Conservation (phyloP, 2,113 vertebrate genomes). For the Oncorhynchus kisutch region DNA sequence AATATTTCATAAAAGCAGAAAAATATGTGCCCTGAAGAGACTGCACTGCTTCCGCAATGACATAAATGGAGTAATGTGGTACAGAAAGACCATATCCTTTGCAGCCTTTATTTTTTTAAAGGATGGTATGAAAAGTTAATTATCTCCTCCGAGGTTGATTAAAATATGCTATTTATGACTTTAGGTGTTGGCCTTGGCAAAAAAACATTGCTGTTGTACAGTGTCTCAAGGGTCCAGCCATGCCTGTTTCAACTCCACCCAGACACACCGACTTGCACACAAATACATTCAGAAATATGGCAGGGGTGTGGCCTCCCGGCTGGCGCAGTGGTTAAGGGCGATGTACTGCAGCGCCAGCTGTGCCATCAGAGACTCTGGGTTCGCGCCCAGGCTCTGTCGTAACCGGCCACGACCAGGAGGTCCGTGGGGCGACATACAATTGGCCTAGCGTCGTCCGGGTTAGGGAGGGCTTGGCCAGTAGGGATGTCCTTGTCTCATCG, state of each 20-base stretch:
- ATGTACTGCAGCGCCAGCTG: no score
- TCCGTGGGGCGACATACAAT: no score
- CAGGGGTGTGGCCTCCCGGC: no score
- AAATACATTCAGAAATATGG: no score
- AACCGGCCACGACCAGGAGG: no score
- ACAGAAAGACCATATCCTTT: background rate
- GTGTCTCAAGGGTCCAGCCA: background rate
- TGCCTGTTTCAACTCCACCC: background rate
- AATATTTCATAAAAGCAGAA: no score
- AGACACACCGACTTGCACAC: background rate
- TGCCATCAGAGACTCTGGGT: no score
- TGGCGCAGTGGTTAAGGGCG: no score
- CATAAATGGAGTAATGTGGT: background rate
- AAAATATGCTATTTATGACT: background rate
- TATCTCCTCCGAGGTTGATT: background rate
- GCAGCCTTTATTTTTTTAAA: background rate
- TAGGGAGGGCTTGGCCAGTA: no score
- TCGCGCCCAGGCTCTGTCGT: no score
- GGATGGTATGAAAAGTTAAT: background rate
- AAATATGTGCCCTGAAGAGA: background rate
- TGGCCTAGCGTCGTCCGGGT: no score
- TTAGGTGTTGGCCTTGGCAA: background rate
- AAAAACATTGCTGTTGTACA: background rate
- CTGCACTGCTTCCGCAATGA: background rate
- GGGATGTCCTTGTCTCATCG: no score